These are phyloP conservation scores for Archilochus colubris DNA, from an alignment of 2,113 vertebrate species.

Conservation along the genomic window DNA sequence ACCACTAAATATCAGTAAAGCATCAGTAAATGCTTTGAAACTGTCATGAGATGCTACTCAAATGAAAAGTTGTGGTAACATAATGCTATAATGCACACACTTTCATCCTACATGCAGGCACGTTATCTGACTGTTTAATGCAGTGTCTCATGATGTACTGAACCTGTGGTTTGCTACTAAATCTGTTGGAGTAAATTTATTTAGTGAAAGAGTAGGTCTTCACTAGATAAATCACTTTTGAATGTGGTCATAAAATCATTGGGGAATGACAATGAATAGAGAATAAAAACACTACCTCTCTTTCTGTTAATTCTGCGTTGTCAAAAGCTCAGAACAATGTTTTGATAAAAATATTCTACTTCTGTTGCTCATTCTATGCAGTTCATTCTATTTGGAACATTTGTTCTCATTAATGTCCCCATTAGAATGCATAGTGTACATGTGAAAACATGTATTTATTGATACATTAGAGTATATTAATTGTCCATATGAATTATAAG, in stretches of 20 bases:
- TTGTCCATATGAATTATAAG: background rate
- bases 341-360: background rate
- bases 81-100: background rate
- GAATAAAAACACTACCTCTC: background rate
- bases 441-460: background rate
- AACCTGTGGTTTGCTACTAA: background rate
- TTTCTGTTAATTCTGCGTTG: background rate
- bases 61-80: background rate
- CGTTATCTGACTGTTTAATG: background rate
- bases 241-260: background rate
- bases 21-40: background rate
- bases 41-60: background rate
- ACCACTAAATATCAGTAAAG: background rate
- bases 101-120: background rate
- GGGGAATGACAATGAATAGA: background rate
- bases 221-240: background rate
- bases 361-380: background rate
- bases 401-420: background rate
- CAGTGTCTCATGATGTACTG: background rate
- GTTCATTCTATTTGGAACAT: background rate
- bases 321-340: background rate
- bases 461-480: background rate
- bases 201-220: background rate
- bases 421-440: background rate
- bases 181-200: background rate